Conservation (phyloP, 2,113 vertebrate species). For the Phalacrocorax aristotelis region DNA sequence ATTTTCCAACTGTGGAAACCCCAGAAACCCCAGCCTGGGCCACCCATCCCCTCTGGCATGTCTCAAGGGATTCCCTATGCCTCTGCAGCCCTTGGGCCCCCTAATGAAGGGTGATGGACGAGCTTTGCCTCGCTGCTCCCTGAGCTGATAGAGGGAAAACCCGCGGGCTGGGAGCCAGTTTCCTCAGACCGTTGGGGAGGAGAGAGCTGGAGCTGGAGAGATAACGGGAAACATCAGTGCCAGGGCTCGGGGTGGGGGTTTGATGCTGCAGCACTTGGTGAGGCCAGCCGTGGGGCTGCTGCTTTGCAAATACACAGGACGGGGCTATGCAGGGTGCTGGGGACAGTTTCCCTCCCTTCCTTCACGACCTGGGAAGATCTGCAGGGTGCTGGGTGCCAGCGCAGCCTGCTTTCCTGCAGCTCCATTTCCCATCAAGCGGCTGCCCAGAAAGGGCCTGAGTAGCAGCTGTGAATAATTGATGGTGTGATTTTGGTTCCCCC, state of each 20-base stretch:
- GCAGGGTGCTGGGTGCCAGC: neutral
- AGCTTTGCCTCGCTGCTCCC: neutral
- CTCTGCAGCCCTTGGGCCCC: neutral
- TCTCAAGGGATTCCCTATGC: neutral
- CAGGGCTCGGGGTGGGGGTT: neutral
- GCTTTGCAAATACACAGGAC: neutral
- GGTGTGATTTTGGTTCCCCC: neutral
- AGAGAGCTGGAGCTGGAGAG: slow-evolving; percentile 27
- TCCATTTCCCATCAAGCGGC: neutral
- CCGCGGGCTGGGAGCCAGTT: neutral
- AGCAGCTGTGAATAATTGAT: neutral
- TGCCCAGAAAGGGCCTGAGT: neutral
- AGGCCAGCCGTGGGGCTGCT: neutral
- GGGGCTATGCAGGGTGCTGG: neutral
- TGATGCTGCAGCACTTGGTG: neutral
- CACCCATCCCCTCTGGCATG: neutral
- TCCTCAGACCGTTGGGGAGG: slow-evolving; percentile 41
- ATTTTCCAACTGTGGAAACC: neutral
- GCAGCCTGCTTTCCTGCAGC: neutral
- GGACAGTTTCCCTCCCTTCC: neutral
- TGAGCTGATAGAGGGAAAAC: neutral
- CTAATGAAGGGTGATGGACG: rapidly evolving
- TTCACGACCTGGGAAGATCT: neutral
- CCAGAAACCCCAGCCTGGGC: neutral
- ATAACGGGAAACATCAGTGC: neutral